These are phyloP conservation scores for Prionailurus bengalensis DNA, from an alignment of 2,113 vertebrate species.

Conservation along the genomic window DNA sequence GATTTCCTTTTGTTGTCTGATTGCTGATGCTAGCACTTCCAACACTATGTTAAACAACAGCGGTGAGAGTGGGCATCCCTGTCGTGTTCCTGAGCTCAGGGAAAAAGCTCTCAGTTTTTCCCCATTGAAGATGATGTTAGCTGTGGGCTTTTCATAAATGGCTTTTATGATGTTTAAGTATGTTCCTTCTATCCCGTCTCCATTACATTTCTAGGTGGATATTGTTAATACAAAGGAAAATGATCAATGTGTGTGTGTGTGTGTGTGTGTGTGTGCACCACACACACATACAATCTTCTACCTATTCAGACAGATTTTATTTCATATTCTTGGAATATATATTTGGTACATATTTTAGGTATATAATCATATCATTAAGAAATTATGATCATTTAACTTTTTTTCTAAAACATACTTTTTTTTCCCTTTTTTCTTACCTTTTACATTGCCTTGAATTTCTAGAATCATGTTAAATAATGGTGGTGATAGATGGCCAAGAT, in stretches of 20 bases:
- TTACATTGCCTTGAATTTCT: background rate
- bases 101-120: too few relatives aligned
- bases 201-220: background rate
- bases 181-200: too few relatives aligned
- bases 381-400: background rate
- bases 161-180: too few relatives aligned
- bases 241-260: background rate
- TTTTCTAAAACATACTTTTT: background rate
- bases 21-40: too few relatives aligned
- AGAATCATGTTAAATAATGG: background rate
- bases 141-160: too few relatives aligned
- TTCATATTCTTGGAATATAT: background rate
- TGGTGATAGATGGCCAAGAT: background rate
- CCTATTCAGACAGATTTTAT: background rate
- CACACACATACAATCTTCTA: background rate
- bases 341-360: background rate
- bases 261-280: too few relatives aligned
- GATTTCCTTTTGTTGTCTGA: too few relatives aligned
- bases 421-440: background rate
- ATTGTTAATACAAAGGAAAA: background rate
- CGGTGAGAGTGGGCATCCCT: too few relatives aligned
- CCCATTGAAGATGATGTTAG: too few relatives aligned
- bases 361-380: background rate
- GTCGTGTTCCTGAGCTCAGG: too few relatives aligned
- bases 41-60: too few relatives aligned